A percentile compares a stretch with the other conserved stretches of the same genome.
These are phyloP conservation scores for Abscondita cerata DNA, from an alignment of 2,888 invertebrate genomes.

Conservation along the genomic window DNA sequence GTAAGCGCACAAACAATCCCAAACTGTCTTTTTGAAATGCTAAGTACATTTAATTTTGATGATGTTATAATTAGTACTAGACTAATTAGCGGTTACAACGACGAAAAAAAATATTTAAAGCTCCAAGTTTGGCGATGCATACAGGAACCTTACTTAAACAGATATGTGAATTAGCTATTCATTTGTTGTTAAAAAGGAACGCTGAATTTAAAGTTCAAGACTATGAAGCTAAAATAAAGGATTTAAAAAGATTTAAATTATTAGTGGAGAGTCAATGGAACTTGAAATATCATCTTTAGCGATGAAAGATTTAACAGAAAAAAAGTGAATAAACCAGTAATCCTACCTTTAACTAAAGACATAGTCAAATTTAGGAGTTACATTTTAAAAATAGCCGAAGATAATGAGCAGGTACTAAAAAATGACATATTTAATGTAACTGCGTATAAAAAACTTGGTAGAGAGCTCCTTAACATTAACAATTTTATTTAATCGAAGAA, in stretches of 20 bases:
- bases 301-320: constrained; percentile 38
- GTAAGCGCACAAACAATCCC: constrained; percentile 26
- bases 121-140: constrained; percentile 42
- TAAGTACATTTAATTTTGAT: constrained; percentile 41
- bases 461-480: constrained; percentile 30
- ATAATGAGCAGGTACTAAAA: constrained; percentile 26
- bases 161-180: constrained; percentile 37
- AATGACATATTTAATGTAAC: constrained; percentile 28
- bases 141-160: constrained; percentile 39
- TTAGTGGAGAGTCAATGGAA: constrained; percentile 9
- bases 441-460: constrained; percentile 37
- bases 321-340: constrained; percentile 41
- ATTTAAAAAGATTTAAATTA: constrained; percentile 6
- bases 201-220: constrained; percentile 6
- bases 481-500: constrained; percentile 31
- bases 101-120: constrained; percentile 38
- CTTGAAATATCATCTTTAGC: constrained; percentile 3
- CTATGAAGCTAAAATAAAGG: not conserved
- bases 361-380: constrained; percentile 40
- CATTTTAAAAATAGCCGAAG: constrained; percentile 21
- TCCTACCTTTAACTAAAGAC: constrained; percentile 40
- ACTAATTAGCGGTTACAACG: constrained; percentile 39
- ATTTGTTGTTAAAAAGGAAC: constrained; percentile 37
- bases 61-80: constrained; percentile 35
- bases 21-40: constrained; percentile 22